phyloP scores from a whole-genome alignment of 2,888 invertebrate genomes.

The Pegoplata infirma region DNA sequence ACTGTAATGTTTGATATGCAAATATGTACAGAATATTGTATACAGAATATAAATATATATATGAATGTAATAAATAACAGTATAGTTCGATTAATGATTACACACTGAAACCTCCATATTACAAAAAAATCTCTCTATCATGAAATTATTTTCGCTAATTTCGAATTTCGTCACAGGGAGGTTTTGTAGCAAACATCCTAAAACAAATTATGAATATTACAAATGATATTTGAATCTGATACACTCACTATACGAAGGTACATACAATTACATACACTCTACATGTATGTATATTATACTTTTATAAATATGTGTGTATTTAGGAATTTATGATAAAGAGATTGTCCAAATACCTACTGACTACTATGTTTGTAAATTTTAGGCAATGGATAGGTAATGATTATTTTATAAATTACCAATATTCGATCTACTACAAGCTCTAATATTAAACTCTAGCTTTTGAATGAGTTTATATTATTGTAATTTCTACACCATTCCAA shows the following conservation, averaged over 20 bases:
- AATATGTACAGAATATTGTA: background rate
- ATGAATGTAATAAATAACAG: conserved; percentile 1
- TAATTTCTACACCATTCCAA: conserved; percentile 27
- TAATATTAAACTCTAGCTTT: conserved; percentile 2
- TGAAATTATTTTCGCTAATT: conserved; percentile 6
- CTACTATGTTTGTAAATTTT: too few species aligned
- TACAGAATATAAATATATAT: background rate
- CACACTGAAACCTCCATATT: conserved; percentile 1
- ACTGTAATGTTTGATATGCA: too few species aligned
- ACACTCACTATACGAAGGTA: background rate
- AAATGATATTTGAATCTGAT: conserved; percentile 10
- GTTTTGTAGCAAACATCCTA: background rate
- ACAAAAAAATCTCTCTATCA: conserved; percentile 15
- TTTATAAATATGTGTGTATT: background rate
- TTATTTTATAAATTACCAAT: conserved; percentile 1
- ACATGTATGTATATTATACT: background rate
- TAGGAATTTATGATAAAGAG: conserved; percentile 8
- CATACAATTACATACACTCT: background rate
- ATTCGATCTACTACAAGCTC: background rate
- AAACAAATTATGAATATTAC: conserved; percentile 10
- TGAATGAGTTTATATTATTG: conserved; percentile 22
- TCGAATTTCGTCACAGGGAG: background rate
- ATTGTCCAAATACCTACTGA: background rate
- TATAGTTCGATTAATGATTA: background rate
- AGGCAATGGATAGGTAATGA: conserved; percentile 16